Percentiles rank a stretch among this genome's conserved stretches.
Conservation (phyloP, 1,140 invertebrate species). For the Tetragonula clypearis region DNA sequence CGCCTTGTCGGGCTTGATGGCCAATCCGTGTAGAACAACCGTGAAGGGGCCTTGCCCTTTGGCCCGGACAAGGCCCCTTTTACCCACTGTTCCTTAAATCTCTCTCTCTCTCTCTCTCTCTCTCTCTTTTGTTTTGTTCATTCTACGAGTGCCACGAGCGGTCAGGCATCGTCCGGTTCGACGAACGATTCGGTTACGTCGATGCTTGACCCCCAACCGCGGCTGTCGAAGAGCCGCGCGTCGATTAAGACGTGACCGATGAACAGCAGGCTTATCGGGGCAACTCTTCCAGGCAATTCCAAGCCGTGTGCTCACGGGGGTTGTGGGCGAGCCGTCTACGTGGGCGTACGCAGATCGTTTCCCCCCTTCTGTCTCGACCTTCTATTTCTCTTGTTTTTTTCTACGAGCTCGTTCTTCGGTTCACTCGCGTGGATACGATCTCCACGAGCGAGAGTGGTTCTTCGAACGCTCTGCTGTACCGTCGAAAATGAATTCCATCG, state of each 20-base stretch:
- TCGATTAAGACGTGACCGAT: constrained; percentile 70
- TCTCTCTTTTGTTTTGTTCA: constrained; percentile 10
- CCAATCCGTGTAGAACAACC: constrained; percentile 20
- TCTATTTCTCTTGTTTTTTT: constrained; percentile 19
- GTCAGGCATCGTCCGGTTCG: constrained; percentile 28
- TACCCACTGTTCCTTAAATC: constrained; percentile 54
- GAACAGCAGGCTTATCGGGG: constrained; percentile 62
- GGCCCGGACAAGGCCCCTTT: constrained; percentile 25
- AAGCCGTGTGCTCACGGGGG: constrained; percentile 51
- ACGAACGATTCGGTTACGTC: constrained; percentile 61
- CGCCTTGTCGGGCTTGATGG: constrained; percentile 3
- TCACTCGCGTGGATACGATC: constrained; percentile 40
- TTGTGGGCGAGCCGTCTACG: constrained; percentile 46
- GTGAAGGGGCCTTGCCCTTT: constrained; percentile 46
- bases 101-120: constrained; percentile 35
- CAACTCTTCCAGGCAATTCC: constrained; percentile 45
- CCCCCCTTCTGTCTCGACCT: neutral
- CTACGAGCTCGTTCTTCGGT: neutral
- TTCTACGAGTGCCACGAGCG: constrained; percentile 31
- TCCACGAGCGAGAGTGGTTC: constrained; percentile 17
- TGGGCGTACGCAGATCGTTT: constrained; percentile 49
- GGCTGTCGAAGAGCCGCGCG: constrained; percentile 59
- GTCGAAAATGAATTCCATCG: constrained; percentile 50
- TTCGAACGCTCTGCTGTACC: constrained; percentile 10
- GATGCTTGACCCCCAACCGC: constrained; percentile 63